A percentile compares a stretch with the other conserved stretches of the same genome.
phyloP scores from a whole-genome alignment of 1,140 invertebrate species.

The Conus betulinus region DNA sequence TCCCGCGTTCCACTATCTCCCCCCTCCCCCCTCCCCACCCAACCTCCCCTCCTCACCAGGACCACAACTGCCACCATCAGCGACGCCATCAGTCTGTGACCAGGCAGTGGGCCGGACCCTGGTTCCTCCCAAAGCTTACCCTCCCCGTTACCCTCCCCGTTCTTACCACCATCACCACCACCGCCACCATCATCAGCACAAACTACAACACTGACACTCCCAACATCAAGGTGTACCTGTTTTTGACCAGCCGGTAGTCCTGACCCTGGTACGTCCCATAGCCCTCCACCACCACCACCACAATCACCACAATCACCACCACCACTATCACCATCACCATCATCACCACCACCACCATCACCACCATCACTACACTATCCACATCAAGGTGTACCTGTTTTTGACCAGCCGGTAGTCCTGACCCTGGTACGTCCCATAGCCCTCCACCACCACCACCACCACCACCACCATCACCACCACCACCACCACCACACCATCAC shows the following conservation, averaged over 20 bases:
- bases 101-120: too few species aligned
- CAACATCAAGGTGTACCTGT: slow-evolving; percentile 62
- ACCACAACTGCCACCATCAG: too few species aligned
- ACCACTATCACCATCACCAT: not conserved
- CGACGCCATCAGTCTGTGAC: too few species aligned
- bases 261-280: slow-evolving; percentile 80
- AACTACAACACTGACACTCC: too few species aligned
- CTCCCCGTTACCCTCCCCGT: not conserved
- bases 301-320: not conserved
- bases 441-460: slow-evolving; percentile 50
- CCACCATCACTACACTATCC: not conserved
- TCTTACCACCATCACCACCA: too few species aligned
- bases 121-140: not conserved
- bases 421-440: slow-evolving; percentile 79
- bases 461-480: not conserved
- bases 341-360: not conserved
- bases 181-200: too few species aligned
- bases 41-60: too few species aligned
- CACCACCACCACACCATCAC: not conserved
- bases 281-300: slow-evolving; percentile 76
- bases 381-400: slow-evolving; percentile 68
- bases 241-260: slow-evolving; percentile 80
- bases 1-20: too few species aligned
- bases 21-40: too few species aligned
- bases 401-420: slow-evolving; percentile 80